Evolutionary conservation across 2,797 vertebrate species (phyloP).

Genomic region (Tachyglossus aculeatus): DNA sequence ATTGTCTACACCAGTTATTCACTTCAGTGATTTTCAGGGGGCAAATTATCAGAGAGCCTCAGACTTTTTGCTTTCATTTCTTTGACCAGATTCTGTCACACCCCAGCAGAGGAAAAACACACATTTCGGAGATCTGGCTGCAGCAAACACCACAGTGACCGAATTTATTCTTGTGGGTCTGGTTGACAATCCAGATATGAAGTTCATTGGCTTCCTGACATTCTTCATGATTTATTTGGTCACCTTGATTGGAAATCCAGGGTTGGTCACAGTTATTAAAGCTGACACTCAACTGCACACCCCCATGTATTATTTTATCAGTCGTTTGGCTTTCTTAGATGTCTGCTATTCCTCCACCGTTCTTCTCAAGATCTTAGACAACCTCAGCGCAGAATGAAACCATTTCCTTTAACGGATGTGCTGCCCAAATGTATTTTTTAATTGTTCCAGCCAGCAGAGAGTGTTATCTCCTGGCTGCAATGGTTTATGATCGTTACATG

Average conservation of each 20-base stretch:
- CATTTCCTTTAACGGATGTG: constrained; percentile 47
- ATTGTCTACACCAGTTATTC: too few species aligned
- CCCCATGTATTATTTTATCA: constrained; percentile 59
- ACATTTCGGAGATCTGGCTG: too few species aligned
- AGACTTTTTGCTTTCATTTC: too few species aligned
- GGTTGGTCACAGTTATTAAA: constrained; percentile 31
- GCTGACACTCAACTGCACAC: constrained; percentile 44
- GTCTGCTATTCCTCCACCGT: constrained; percentile 59
- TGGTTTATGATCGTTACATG: constrained; percentile 46
- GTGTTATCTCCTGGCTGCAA: constrained; percentile 43
- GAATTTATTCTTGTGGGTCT: constrained; percentile 54
- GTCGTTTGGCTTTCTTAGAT: constrained; percentile 50
- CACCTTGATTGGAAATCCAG: constrained; percentile 41
- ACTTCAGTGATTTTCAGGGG: too few species aligned
- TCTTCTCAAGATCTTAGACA: constrained; percentile 46
- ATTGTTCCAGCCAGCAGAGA: constrained; percentile 36
- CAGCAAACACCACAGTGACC: constrained; percentile 35
- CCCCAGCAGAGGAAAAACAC: too few species aligned
- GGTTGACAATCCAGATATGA: constrained; percentile 18
- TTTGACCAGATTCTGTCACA: too few species aligned
- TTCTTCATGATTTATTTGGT: constrained; percentile 35
- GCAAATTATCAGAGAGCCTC: too few species aligned
- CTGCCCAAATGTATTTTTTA: constrained; percentile 52
- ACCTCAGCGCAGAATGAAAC: constrained; percentile 36
- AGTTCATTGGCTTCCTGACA: constrained; percentile 19